Evolutionary conservation across 2,113 vertebrate species (phyloP), one percentile per base, ranked within the genome.

Genomic region (Pedetes capensis): DNA sequence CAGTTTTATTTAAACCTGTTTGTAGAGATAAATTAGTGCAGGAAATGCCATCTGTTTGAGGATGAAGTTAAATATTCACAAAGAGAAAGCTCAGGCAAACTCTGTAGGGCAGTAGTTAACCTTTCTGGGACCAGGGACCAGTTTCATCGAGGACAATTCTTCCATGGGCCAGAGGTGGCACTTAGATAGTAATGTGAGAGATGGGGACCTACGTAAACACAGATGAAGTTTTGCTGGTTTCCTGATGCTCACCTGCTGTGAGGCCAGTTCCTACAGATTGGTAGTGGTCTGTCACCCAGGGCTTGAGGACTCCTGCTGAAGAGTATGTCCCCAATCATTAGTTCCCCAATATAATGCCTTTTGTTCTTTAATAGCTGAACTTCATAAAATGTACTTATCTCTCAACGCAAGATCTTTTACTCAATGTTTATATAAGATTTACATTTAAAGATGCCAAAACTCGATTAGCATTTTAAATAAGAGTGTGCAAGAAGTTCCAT

Each of bases 381-480:
- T 83, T 90, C 39, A 66, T 37, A 81, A 89, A 85, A 89, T 27
- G n/a, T 53, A 53, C 11, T 49, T 85, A 25, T 80, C n/a, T 64
- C 53, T 75, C 72, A 89, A 76, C 57, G 34, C 34, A 94, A 86
- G 61, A 69, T 89, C 59, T 74, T 89, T 76, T 64, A 27, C 55
- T 18, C 69, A 86, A 25, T 66, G 20, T 87, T 94, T 87, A 82
- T 29, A 61, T 3, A 71, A 89, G 2, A 76, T 53, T 89, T 92
- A 20, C 69, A 94, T 80, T 13, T 95, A 53, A 57, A 42, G 10
- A 59, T 92, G 32, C 12, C 63, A 83, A 95, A 80, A 89, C 12
- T 84, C 37, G 90, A 69, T 57, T 44, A 9, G 22, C 42, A 93
- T 74, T 86, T 94, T 92, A 89, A 92, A 85, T 32, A 91, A 78